Evolutionary conservation across 2,888 invertebrate genomes (phyloP), one percentile per base, ranked within the genome.

Genomic region (Aspidiotus rigidus): DNA sequence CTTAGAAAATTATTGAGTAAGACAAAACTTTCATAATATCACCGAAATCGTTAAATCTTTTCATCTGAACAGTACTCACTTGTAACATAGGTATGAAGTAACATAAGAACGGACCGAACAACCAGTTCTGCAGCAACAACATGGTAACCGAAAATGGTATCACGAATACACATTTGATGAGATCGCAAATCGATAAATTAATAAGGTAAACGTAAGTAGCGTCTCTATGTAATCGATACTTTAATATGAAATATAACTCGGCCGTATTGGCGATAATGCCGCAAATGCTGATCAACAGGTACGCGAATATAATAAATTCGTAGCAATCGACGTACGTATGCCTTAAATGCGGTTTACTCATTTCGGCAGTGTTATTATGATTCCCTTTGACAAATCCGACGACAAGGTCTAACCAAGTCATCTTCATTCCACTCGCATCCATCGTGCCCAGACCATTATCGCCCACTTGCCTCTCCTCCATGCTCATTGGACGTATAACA

Each of bases 61-160:
- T 28, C 28, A 28, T 28, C 5, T 28, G 10, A 49, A 2, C 6
- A 49, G 5, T 11, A 77, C 81, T 78, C 75, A 86, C 86, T 82
- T 88, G 88, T 74, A 88, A 76, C 84, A 88, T 86, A 0, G 88
- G 88, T 73, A 87, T 76, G 75, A 86, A 85, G 76, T 83, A 86
- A 78, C 88, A 88, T 71, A 88, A 76, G 73, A 87, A 83, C 74
- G 85, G 84, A 8, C 88, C 88, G 74, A 87, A 84, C 71, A 87
- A 80, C 87, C 87, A 88, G 76, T 88, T 87, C 75, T 86, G 84
- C 71, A 87, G 79, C 54, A 88, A 79, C 74, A 87, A 80, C 63
- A 87, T 85, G 74, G 84, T 83, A 72, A 88, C 76, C 0, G 87
- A 83, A 8, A 87, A 80, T 13, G 88, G 88, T 74, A 88, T 75